Base-by-base conservation (phyloP, 2,113 vertebrate genomes). In the Stictonetta naevosa region DNA sequence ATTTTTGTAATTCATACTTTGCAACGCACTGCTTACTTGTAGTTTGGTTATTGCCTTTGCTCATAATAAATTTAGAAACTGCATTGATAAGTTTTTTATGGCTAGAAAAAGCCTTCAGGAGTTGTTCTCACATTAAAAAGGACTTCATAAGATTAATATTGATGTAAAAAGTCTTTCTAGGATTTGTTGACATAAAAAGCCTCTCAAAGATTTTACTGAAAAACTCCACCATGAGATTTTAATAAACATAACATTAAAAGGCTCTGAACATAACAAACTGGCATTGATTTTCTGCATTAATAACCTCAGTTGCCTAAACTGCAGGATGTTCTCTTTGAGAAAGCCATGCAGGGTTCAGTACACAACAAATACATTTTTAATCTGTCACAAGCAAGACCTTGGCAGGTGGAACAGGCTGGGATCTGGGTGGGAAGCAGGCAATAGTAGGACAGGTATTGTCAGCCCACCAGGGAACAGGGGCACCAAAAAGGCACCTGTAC, bases 51-150 rank as follows among this genome's bases (percentile, higher is more conserved):
- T 64, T 84, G 69, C 15, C 59, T 84, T 86, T 87, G 66, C 19
- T 89, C 34, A 48, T 17, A 89, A 42, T 79, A 95, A 79, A 92
- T 86, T 68, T 87, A 79, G 64, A 88, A 88, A 89, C 6, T 15
- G 31, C 48, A 86, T 44, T 76, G 66, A 38, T 62, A 86, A 34
- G 19, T 8, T 44, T 78, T 84, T 68, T 36, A 84, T 31, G 33
- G 29, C 36, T 29, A 40, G 36, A 81, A 88, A 92, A 91, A 75
- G 7, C 13, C 76, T 86, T 78, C 48, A 79, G 44, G 19, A 84
- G 26, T 68, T 84, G 68, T 50, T 76, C 7, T 89, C 60, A 44
- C 58, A 69, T 50, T 63, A 88, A 96, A 88, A 86, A 66, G 26
- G 29, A 42, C 26, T 79, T 73, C 3, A 8, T 69, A 86, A 90